phyloP scores from a whole-genome alignment of 2,797 vertebrate genomes.

The Tympanoctomys barrerae region DNA sequence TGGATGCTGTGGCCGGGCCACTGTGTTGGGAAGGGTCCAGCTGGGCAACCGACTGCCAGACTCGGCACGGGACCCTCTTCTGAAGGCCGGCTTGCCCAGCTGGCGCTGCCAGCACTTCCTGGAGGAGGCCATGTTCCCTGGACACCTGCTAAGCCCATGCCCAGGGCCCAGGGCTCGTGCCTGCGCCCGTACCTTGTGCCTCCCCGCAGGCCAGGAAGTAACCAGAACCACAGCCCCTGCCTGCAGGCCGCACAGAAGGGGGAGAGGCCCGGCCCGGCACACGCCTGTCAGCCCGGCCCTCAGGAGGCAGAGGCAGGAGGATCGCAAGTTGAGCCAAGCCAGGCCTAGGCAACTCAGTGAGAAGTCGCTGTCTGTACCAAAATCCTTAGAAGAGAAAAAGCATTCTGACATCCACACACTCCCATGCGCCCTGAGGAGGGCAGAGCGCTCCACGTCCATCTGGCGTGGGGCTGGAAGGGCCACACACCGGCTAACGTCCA shows the following conservation, averaged over 20 bases:
- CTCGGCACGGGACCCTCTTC: conserved; percentile 49
- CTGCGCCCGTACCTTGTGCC: background rate
- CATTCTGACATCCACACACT: too few relatives aligned
- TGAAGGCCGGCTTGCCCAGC: background rate
- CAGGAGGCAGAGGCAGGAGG: background rate
- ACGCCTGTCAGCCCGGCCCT: background rate
- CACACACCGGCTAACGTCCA: background rate
- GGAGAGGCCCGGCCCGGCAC: background rate
- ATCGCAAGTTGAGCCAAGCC: background rate
- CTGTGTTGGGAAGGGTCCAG: conserved; percentile 62
- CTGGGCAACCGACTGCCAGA: background rate
- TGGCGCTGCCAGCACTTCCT: background rate
- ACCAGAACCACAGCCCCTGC: background rate
- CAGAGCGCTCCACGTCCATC: background rate
- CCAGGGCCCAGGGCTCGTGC: too few relatives aligned
- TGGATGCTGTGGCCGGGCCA: conserved; percentile 33
- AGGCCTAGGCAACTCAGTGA: background rate
- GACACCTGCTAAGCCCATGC: background rate
- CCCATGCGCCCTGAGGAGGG: too few relatives aligned
- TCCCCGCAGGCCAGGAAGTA: background rate
- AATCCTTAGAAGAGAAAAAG: background rate
- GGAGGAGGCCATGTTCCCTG: background rate
- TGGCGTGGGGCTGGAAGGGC: too few relatives aligned
- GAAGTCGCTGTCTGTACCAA: background rate
- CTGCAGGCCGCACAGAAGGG: background rate